Percentiles rank a stretch among this genome's conserved stretches.
Evolutionary conservation across 2,888 invertebrate genomes (phyloP).

Genomic region (Falcaria lacertinaria): DNA sequence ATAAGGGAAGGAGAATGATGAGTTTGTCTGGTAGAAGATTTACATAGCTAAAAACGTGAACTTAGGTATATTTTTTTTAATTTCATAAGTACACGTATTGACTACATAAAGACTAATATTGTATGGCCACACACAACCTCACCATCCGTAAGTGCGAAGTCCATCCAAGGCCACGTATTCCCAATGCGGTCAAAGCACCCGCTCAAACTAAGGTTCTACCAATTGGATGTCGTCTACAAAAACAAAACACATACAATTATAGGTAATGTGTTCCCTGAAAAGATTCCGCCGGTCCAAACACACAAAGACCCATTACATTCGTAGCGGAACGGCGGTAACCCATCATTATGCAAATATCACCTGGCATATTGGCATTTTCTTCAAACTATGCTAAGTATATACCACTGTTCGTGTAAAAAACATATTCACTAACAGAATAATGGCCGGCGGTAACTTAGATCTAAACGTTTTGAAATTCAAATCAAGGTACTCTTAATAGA

Average conservation of each 20-base stretch:
- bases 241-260: background rate
- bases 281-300: background rate
- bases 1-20: too few species aligned
- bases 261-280: background rate
- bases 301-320: background rate
- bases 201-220: too few species aligned
- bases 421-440: conserved; percentile 1
- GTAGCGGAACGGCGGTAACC: background rate
- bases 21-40: too few species aligned
- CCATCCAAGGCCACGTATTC: too few species aligned
- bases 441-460: background rate
- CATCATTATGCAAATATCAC: conserved; percentile 1
- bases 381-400: conserved; percentile 1
- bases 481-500: background rate
- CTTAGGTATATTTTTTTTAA: too few species aligned
- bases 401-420: background rate
- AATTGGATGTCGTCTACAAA: too few species aligned
- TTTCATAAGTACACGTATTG: too few species aligned
- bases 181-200: too few species aligned
- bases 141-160: too few species aligned
- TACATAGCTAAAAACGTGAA: too few species aligned
- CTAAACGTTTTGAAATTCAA: background rate
- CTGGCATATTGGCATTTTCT: background rate
- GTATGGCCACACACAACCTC: too few species aligned
- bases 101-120: too few species aligned